Evolutionary conservation across 2,797 vertebrate genomes (phyloP).

Genomic region (Emys orbicularis): DNA sequence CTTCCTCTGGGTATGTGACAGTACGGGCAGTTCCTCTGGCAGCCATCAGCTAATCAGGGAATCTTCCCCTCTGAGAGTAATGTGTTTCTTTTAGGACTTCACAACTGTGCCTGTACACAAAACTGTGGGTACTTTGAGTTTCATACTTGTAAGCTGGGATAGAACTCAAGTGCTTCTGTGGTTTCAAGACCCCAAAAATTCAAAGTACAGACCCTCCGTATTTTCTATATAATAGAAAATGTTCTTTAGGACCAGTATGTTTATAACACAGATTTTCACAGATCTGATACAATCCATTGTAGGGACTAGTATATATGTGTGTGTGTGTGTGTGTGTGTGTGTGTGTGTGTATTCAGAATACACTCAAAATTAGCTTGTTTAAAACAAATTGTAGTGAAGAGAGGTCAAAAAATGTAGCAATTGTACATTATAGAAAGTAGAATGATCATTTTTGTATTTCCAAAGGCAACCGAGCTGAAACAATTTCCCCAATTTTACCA

Average conservation of each 20-base stretch:
- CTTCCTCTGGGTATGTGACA: background rate
- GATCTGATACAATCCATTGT: background rate
- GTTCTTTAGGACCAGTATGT: background rate
- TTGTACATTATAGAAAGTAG: background rate
- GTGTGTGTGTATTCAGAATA: background rate
- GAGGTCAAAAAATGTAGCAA: background rate
- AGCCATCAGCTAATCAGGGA: background rate
- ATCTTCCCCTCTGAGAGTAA: background rate
- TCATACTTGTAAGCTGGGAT: background rate
- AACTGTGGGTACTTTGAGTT: background rate
- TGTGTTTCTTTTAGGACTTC: background rate
- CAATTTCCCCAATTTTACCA: background rate
- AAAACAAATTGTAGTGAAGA: background rate
- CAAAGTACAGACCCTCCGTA: background rate
- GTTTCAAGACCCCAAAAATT: background rate
- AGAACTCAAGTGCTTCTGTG: background rate
- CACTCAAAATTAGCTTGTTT: background rate
- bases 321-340: background rate
- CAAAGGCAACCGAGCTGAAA: background rate
- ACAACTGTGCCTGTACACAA: background rate
- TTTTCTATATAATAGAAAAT: background rate
- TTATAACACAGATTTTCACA: background rate
- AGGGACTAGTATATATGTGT: background rate
- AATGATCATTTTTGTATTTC: background rate
- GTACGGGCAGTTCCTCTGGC: background rate